A percentile compares a stretch with the other conserved stretches of the same genome.
These are phyloP conservation scores for Lophotriccus pileatus DNA, from an alignment of 2,797 vertebrate species.

Conservation along the genomic window DNA sequence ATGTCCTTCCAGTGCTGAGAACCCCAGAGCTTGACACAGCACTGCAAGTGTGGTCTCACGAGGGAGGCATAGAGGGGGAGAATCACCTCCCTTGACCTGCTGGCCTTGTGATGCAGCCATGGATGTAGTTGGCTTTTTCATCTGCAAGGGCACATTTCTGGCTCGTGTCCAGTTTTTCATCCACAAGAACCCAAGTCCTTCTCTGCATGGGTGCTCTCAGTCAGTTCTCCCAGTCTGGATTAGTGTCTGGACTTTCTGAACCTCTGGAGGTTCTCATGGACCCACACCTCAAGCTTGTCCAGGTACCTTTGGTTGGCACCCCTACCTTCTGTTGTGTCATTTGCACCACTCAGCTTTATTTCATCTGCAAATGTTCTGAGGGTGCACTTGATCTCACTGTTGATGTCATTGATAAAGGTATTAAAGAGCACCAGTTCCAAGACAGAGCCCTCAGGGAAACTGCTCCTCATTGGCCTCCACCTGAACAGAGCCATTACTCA, in stretches of 20 bases:
- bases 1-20: too few relatives aligned
- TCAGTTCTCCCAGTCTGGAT: neutral
- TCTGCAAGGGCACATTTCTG: neutral
- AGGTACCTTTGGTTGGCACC: neutral
- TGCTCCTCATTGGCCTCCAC: neutral
- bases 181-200: neutral
- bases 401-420: neutral
- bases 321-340: neutral
- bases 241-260: neutral
- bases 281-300: neutral
- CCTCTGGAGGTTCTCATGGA: neutral
- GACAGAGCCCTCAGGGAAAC: neutral
- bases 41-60: neutral
- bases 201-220: neutral
- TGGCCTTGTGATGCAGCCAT: neutral
- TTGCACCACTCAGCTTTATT: neutral
- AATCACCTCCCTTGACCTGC: neutral
- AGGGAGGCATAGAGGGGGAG: neutral
- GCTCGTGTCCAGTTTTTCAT: neutral
- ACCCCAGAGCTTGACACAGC: neutral
- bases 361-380: neutral
- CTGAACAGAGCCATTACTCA: neutral
- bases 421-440: too few relatives aligned
- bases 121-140: rapidly evolving
- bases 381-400: rapidly evolving